Evolutionary conservation across 2,888 invertebrate species (phyloP).

Genomic region (Ochropacha duplaris): DNA sequence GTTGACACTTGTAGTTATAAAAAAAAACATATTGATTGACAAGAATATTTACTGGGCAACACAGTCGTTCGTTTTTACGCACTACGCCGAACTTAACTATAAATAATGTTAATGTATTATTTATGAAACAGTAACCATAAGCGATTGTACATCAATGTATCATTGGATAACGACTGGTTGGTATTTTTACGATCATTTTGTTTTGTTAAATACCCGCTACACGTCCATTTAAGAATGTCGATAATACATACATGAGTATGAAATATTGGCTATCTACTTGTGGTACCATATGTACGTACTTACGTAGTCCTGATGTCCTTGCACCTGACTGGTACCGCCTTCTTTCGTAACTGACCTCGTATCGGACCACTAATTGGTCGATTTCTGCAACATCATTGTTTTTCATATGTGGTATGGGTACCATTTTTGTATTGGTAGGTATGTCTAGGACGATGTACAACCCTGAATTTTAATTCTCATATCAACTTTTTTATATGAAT

Average conservation of each 20-base stretch:
- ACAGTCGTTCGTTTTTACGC: too few relatives aligned
- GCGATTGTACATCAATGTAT: not conserved
- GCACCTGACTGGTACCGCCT: conserved; percentile 1
- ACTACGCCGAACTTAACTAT: not conserved
- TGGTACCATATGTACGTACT: not conserved
- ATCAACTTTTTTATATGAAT: not conserved
- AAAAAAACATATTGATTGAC: too few relatives aligned
- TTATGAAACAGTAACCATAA: not conserved
- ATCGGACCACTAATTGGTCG: not conserved
- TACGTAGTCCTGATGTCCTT: not conserved
- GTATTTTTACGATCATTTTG: conserved; percentile 1
- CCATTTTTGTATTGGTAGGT: not conserved
- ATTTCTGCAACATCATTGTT: not conserved
- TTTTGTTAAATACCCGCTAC: not conserved
- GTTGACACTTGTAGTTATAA: too few relatives aligned
- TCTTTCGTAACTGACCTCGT: not conserved
- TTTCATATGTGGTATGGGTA: not conserved
- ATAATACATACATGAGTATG: not conserved
- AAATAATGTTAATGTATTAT: not conserved
- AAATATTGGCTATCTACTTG: not conserved
- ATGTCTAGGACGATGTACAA: not conserved
- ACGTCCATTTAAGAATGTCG: not conserved
- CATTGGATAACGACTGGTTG: conserved; percentile 1
- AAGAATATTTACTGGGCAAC: too few relatives aligned
- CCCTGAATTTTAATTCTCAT: not conserved